phyloP scores from a whole-genome alignment of 2,113 vertebrate genomes.

The Osmerus mordax region DNA sequence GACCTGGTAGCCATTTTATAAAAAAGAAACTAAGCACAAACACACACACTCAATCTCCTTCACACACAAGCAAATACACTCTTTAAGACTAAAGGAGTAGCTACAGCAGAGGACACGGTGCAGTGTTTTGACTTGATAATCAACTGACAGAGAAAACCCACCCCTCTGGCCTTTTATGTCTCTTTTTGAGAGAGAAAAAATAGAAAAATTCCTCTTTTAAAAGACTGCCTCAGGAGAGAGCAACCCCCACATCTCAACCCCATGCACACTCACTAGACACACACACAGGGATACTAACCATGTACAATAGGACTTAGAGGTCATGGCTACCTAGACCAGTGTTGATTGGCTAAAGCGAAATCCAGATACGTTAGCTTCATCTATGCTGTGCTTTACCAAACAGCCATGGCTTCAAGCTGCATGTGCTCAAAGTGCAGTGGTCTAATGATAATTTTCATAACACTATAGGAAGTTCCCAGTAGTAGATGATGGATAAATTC shows the following conservation, averaged over 20 bases:
- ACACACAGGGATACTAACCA: neutral
- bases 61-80: constrained; percentile 5
- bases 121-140: constrained; percentile 67
- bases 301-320: constrained; percentile 6
- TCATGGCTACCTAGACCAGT: constrained; percentile 6
- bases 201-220: constrained; percentile 71
- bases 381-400: too few relatives aligned
- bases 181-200: constrained; percentile 45
- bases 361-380: too few relatives aligned
- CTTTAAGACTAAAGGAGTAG: neutral
- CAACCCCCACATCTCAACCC: constrained; percentile 23
- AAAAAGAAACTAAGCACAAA: constrained; percentile 13
- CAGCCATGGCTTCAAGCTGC: too few relatives aligned
- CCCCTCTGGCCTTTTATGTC: constrained; percentile 58
- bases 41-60: constrained; percentile 39
- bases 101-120: constrained; percentile 35
- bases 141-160: constrained; percentile 58
- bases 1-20: neutral
- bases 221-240: constrained; percentile 63
- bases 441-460: too few relatives aligned
- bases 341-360: neutral
- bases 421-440: too few relatives aligned
- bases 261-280: neutral
- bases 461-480: too few relatives aligned
- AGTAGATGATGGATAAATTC: too few relatives aligned